Conservation (phyloP, 2,797 vertebrate genomes). For the Enoplosus armatus region DNA sequence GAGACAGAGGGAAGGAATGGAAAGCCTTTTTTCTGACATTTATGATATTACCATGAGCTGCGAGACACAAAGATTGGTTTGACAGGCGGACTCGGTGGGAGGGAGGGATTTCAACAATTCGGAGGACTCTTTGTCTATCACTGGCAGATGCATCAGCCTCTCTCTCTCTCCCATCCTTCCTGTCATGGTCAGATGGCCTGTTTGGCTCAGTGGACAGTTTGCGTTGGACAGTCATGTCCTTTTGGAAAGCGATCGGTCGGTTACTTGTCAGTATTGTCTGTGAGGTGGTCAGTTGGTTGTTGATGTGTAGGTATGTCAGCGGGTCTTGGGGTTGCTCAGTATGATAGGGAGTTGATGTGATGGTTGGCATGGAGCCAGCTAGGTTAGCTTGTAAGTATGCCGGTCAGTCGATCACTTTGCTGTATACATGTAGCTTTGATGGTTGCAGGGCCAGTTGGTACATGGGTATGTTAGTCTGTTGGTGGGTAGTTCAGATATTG, state of each 20-base stretch:
- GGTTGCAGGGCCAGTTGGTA: not conserved
- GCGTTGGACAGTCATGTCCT: slow-evolving; percentile 5
- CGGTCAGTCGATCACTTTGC: slow-evolving; percentile 15
- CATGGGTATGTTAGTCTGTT: not conserved
- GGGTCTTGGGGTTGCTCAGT: not conserved
- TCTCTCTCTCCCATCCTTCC: slow-evolving; percentile 39
- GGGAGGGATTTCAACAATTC: slow-evolving; percentile 78
- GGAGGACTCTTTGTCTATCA: slow-evolving; percentile 82
- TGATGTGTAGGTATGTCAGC: not conserved
- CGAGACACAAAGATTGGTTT: slow-evolving; percentile 57
- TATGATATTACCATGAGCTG: slow-evolving; percentile 66
- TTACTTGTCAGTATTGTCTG: not conserved
- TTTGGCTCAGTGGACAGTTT: slow-evolving; percentile 33
- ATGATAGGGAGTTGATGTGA: not conserved
- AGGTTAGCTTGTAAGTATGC: slow-evolving; percentile 8
- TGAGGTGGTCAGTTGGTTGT: not conserved
- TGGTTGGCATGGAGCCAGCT: slow-evolving; percentile 1
- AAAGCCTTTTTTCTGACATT: slow-evolving; percentile 59
- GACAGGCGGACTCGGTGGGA: slow-evolving; percentile 58
- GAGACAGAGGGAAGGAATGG: slow-evolving; percentile 35
- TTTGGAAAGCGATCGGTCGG: not conserved
- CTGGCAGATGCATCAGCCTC: slow-evolving; percentile 70
- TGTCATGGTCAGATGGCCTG: slow-evolving; percentile 59
- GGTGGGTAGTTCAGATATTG: slow-evolving; percentile 6
- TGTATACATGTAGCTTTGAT: slow-evolving; percentile 1